Evolutionary conservation across 2,888 invertebrate genomes (phyloP), one percentile per base, ranked within the genome.

Genomic region (Eulithis testata): DNA sequence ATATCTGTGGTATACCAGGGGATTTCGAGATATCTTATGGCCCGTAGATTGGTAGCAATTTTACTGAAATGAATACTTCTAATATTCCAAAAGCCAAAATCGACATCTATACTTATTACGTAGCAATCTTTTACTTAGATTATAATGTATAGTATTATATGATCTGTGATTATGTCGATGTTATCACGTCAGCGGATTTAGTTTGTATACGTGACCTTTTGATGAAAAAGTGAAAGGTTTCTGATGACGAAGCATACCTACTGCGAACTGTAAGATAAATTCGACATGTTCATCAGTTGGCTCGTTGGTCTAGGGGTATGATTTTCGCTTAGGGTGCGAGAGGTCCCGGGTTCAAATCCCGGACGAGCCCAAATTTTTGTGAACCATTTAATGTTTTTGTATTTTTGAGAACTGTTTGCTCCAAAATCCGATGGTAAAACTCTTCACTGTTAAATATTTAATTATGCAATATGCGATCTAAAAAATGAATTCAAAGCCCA

Each of bases 251-350:
- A 40, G 9, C 8, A 31, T 40, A 40, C n/a, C n/a, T n/a, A n/a
- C 37, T 40, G 40, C 49, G 21, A 49, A 9, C 12, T 7, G 31
- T 31, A 9, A 1, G 53, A 31, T 54, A 67, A 57, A 61, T 67
- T 67, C 54, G n/a, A 4, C 5, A 0, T 0, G 0, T 0, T 1
- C 0, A 0, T 43, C 73, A 79, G 73, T 73, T 74, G 94, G 94
- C 94, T 94, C 94, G 94, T 94, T 94, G 94, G 94, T 94, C 94
- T 95, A 94, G 94, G 94, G 94, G 94, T 94, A 94, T 94, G 94
- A 94, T 94, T 94, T 93, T 94, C 94, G 94, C 94, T 94, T 94
- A 94, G 94, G 94, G 94, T 94, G 89, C 91, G 91, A 91, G 91
- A 90, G 92, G 93, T 92, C 92, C 91, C 91, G 91, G 91, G 91